Evolutionary conservation across 2,888 invertebrate species (phyloP).

Genomic region (Marasmarcha lunaedactyla): DNA sequence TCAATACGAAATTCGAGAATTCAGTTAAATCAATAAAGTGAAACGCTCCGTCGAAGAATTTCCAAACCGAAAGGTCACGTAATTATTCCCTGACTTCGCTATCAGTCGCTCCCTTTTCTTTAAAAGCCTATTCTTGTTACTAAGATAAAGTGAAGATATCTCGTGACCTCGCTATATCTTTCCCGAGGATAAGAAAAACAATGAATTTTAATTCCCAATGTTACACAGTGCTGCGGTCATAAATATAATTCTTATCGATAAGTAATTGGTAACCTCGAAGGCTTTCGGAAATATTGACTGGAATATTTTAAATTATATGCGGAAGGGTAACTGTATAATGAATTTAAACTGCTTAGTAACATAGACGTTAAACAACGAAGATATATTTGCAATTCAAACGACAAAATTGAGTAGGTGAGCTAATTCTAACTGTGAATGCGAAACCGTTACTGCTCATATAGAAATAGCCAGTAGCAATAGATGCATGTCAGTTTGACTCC

Average conservation of each 20-base stretch:
- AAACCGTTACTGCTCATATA: no score
- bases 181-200: constrained; percentile 62
- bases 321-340: constrained; percentile 25
- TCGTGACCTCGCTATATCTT: constrained; percentile 53
- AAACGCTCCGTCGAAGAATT: constrained; percentile 27
- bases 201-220: constrained; percentile 60
- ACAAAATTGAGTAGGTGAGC: no score
- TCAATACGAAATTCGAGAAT: no score
- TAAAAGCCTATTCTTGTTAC: constrained; percentile 67
- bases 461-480: no score
- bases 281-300: constrained; percentile 35
- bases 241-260: constrained; percentile 62
- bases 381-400: constrained; percentile 3
- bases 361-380: constrained; percentile 3
- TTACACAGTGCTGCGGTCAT: constrained; percentile 31
- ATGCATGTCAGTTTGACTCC: no score
- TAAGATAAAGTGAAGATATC: constrained; percentile 57
- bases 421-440: no score
- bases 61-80: constrained; percentile 44
- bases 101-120: constrained; percentile 37
- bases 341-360: constrained; percentile 39
- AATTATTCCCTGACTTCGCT: constrained; percentile 38
- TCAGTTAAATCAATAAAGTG: constrained; percentile 34
- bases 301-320: constrained; percentile 23
- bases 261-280: constrained; percentile 64